Conservation (phyloP, 2,797 vertebrate genomes). For the Cirrhinus molitorella region DNA sequence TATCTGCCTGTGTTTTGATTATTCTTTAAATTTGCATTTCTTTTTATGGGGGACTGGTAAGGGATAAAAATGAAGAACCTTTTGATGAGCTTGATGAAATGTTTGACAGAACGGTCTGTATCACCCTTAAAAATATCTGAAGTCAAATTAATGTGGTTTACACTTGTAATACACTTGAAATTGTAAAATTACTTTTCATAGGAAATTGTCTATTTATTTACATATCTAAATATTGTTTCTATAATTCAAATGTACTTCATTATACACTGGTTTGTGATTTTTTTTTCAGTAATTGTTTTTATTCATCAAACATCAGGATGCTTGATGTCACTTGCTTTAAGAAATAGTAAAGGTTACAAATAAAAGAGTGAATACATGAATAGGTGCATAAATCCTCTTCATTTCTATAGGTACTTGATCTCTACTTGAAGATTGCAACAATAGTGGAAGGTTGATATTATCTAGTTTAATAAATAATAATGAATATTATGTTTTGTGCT, state of each 20-base stretch:
- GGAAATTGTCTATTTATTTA: neutral
- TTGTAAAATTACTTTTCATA: slow-evolving; percentile 2
- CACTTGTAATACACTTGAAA: neutral
- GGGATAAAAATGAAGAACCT: neutral
- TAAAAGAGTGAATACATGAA: neutral
- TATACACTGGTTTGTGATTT: neutral
- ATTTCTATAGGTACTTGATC: neutral
- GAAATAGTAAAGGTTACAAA: neutral
- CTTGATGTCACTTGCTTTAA: neutral
- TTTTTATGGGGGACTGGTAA: neutral
- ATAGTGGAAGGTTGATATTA: neutral
- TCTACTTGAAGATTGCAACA: neutral
- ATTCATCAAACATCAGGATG: neutral
- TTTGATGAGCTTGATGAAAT: neutral
- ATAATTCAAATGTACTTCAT: neutral
- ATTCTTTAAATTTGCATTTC: neutral
- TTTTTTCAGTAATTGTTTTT: neutral
- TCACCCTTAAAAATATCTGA: no score
- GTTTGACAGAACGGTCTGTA: no score
- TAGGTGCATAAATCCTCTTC: neutral
- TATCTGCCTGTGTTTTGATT: neutral
- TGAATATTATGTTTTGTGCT: neutral
- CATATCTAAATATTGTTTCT: neutral
- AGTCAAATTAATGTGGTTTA: neutral
- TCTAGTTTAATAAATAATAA: neutral